Evolutionary conservation across 1,140 invertebrate species (phyloP), one percentile per base, ranked within the genome.

Genomic region (Drosophila serrata): DNA sequence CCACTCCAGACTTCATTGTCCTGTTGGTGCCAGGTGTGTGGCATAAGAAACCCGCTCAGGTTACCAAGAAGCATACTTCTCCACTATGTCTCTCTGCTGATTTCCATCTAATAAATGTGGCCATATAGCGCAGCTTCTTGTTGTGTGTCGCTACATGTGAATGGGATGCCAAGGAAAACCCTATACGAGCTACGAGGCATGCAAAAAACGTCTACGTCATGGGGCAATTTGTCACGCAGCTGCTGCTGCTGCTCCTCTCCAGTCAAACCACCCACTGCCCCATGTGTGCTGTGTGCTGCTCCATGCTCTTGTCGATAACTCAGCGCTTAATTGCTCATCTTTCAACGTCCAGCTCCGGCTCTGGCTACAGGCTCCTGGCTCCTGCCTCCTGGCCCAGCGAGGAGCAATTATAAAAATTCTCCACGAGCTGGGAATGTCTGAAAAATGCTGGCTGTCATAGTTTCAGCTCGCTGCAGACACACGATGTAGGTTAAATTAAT

Each of bases 271-370:
- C 31, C n/a, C 46, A 39, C 49, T 17, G 19, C 24, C 46, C 13
- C 45, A 31, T 19, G 31, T 67, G 13, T 22, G 46, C 49, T 19
- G 31, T 67, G 13, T 22, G 46, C 49, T 56, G 37, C 57, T 65
- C 35, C 43, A 31, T 62, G 63, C 60, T 61, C 69, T 68, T 86
- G 86, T 87, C 87, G 81, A 90, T 90, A 90, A 91, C 81, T 91
- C 86, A 79, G 69, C 62, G 73, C 79, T 82, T 90, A 90, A 90
- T 90, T 90, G 86, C 86, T 87, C 82, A 87, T 88, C 80, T 80
- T 77, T 87, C 82, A 87, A 90, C 76, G 85, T 87, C 82, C 78
- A 58, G 65, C 11, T 17, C 13, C 31, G 19, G 45, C 24, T 27
- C 24, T n/a, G 22, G 27, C 15, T 12, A 9, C n/a, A 17, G 12